Conservation (phyloP, 2,113 vertebrate genomes). For the Neolamprologus sp. region DNA sequence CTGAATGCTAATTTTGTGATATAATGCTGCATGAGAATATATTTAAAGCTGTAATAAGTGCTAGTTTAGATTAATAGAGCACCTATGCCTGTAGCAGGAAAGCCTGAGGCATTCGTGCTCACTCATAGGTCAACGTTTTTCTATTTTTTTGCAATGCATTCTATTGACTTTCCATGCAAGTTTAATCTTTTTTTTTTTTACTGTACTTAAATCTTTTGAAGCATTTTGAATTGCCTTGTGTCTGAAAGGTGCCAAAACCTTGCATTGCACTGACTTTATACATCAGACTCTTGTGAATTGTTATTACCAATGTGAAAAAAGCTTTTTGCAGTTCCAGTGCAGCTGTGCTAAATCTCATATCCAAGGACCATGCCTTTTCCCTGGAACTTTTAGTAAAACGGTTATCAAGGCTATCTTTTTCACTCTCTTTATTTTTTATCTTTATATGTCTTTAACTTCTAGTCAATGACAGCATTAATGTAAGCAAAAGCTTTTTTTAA, state of each 20-base stretch:
- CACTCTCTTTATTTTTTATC: not conserved
- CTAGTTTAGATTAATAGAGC: rapidly evolving
- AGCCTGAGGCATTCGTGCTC: rapidly evolving
- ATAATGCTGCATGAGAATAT: not conserved
- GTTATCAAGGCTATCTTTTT: not conserved
- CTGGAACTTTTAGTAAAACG: rapidly evolving
- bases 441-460: not conserved
- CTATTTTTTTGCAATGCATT: not conserved
- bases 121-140: rapidly evolving
- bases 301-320: not conserved
- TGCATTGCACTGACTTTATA: not conserved
- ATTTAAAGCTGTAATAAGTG: not conserved
- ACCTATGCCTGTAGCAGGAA: rapidly evolving
- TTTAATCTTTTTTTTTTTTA: not conserved
- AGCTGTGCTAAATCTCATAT: not conserved
- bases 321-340: not conserved
- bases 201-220: not conserved
- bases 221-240: not conserved
- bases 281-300: rapidly evolving
- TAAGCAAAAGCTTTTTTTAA: rapidly evolving
- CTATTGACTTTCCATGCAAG: not conserved
- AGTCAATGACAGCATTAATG: not conserved
- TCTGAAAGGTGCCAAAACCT: not conserved
- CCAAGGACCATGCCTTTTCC: not conserved
- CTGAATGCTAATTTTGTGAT: not conserved